A percentile compares a stretch with the other conserved stretches of the same genome.
Evolutionary conservation across 1,140 invertebrate genomes (phyloP).

Genomic region (Brachionus koreanus): DNA sequence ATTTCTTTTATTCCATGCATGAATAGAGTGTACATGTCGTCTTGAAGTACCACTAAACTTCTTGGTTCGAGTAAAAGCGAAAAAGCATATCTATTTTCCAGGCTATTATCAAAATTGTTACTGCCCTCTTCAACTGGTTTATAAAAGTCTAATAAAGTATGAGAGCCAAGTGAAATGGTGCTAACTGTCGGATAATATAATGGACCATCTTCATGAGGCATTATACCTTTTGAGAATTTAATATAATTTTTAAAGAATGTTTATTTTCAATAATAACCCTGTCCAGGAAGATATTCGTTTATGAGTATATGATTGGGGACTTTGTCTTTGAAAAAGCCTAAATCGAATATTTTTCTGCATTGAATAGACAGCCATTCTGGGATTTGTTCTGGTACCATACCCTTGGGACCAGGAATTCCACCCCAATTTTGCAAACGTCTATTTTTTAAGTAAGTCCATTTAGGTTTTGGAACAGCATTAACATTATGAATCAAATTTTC

Average conservation of each 20-base stretch:
- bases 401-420: conserved; percentile 81
- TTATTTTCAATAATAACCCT: conserved; percentile 69
- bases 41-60: conserved; percentile 78
- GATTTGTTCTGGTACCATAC: conserved; percentile 86
- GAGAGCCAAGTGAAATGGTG: conserved; percentile 83
- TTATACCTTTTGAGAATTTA: conserved; percentile 39
- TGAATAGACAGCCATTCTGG: conserved; percentile 77
- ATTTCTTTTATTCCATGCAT: conserved; percentile 82
- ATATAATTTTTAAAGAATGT: not conserved
- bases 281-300: conserved; percentile 87
- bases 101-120: not conserved
- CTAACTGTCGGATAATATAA: conserved; percentile 86
- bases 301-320: conserved; percentile 86
- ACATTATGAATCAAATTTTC: conserved; percentile 65
- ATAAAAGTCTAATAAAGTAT: conserved; percentile 81
- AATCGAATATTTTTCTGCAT: conserved; percentile 68
- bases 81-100: conserved; percentile 10
- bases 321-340: conserved; percentile 71
- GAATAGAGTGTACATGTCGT: conserved; percentile 76
- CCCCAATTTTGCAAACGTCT: conserved; percentile 92
- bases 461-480: conserved; percentile 78
- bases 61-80: conserved; percentile 73
- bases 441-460: conserved; percentile 88
- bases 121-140: conserved; percentile 53
- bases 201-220: conserved; percentile 87